These are phyloP conservation scores for Tragopan temminckii DNA, from an alignment of 2,797 vertebrate genomes.

Conservation along the genomic window DNA sequence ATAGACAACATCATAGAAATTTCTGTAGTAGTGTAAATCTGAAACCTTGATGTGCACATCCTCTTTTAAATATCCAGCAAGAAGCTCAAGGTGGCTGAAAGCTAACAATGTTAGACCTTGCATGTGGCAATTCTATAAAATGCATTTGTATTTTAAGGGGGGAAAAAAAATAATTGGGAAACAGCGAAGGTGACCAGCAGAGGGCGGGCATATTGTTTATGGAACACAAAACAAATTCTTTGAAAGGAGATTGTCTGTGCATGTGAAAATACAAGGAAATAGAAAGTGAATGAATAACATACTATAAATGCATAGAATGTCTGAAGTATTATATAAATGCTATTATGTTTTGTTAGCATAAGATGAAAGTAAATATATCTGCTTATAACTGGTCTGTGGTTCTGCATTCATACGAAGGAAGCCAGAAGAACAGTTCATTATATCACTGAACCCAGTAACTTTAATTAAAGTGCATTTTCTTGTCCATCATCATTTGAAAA, in stretches of 20 bases:
- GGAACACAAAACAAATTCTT: background rate
- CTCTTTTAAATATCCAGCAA: background rate
- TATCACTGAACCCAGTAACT: background rate
- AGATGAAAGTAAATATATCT: background rate
- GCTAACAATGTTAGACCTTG: background rate
- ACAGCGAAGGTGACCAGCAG: slow-evolving; percentile 30
- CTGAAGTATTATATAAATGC: background rate
- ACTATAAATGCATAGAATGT: background rate
- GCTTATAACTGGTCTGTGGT: background rate
- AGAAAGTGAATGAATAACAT: background rate
- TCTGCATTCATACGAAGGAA: background rate
- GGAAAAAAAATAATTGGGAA: background rate
- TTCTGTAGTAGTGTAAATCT: background rate
- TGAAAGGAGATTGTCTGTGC: background rate
- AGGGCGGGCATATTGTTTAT: slow-evolving; percentile 54
- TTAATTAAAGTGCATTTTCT: background rate
- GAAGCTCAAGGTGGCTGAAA: background rate
- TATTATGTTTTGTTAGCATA: background rate
- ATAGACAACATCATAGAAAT: background rate
- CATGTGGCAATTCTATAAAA: background rate
- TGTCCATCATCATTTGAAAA: background rate
- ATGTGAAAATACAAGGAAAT: background rate
- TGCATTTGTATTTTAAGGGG: background rate
- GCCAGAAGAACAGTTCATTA: background rate
- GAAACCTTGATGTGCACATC: background rate